phyloP scores from a whole-genome alignment of 2,113 vertebrate species.

The Hemiscyllium ocellatum region DNA sequence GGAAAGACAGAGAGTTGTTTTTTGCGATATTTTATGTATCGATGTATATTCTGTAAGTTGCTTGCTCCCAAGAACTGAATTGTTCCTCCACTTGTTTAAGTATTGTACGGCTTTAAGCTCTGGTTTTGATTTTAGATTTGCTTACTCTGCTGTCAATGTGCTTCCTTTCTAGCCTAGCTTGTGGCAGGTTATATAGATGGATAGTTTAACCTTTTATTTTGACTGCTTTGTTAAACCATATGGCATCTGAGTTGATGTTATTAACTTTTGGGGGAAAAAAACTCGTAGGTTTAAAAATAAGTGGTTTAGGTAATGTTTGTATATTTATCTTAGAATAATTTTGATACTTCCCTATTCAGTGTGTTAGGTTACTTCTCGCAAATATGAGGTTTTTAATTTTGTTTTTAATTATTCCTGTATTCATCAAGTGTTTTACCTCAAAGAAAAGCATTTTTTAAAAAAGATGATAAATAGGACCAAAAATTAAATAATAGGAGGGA shows the following conservation, averaged over 20 bases:
- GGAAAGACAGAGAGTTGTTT: conserved; percentile 49
- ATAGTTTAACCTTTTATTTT: not conserved
- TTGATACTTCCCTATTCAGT: conserved; percentile 57
- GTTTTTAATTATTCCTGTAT: conserved; percentile 14
- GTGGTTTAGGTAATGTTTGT: conserved; percentile 58
- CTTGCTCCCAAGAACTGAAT: conserved; percentile 62
- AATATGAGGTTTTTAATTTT: not conserved
- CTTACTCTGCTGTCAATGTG: not conserved
- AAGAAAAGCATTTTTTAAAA: conserved; percentile 8
- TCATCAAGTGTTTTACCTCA: conserved; percentile 34
- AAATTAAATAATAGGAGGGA: conserved; percentile 21
- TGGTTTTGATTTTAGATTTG: conserved; percentile 30
- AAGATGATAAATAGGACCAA: conserved; percentile 34
- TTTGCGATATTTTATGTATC: conserved; percentile 58
- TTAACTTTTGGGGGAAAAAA: not conserved
- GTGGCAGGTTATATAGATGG: not conserved
- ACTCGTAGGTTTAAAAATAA: conserved; percentile 31
- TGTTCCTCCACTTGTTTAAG: conserved; percentile 59
- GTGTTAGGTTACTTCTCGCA: conserved; percentile 21
- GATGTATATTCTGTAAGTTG: conserved; percentile 66
- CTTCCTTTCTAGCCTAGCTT: not conserved
- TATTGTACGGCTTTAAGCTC: conserved; percentile 67
- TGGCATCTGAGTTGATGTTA: conserved; percentile 27
- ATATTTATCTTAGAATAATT: conserved; percentile 80
- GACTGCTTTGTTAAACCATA: conserved; percentile 19